These are phyloP conservation scores for Orchesella flavescens DNA, from an alignment of 2,888 invertebrate genomes.

Conservation along the genomic window DNA sequence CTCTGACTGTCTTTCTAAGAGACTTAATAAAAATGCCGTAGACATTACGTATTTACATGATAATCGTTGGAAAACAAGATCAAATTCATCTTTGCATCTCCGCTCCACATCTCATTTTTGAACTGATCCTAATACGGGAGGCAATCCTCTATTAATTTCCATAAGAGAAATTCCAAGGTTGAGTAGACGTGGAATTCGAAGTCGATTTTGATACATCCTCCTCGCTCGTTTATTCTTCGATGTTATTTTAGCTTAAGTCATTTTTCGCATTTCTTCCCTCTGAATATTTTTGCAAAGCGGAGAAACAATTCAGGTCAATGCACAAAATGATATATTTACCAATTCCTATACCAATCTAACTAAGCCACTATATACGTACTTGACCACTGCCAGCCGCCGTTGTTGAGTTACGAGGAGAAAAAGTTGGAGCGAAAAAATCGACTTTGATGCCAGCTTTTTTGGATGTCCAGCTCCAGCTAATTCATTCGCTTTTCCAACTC, in stretches of 20 bases:
- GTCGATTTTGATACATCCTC: no score
- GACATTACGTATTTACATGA: no score
- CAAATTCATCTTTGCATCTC: no score
- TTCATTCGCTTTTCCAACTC: not conserved
- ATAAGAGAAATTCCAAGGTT: not conserved
- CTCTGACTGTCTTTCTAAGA: no score
- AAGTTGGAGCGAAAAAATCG: not conserved
- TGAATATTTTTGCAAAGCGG: slow-evolving; percentile 5
- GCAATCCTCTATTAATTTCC: not conserved
- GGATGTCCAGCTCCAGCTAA: not conserved
- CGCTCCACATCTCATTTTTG: no score
- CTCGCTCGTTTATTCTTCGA: no score
- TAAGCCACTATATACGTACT: no score
- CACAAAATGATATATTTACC: not conserved
- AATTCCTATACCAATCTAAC: no score
- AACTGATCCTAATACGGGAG: not conserved
- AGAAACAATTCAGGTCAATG: slow-evolving; percentile 7
- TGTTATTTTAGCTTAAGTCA: not conserved
- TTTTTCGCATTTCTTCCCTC: not conserved
- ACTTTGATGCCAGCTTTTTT: not conserved
- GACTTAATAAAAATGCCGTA: no score
- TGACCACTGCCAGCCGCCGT: no score
- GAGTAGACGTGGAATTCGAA: no score
- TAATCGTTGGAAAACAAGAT: no score
- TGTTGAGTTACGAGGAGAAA: not conserved